Percentiles rank a stretch among this genome's conserved stretches.
phyloP scores from a whole-genome alignment of 2,113 vertebrate genomes.

The Tragelaphus strepsiceros region DNA sequence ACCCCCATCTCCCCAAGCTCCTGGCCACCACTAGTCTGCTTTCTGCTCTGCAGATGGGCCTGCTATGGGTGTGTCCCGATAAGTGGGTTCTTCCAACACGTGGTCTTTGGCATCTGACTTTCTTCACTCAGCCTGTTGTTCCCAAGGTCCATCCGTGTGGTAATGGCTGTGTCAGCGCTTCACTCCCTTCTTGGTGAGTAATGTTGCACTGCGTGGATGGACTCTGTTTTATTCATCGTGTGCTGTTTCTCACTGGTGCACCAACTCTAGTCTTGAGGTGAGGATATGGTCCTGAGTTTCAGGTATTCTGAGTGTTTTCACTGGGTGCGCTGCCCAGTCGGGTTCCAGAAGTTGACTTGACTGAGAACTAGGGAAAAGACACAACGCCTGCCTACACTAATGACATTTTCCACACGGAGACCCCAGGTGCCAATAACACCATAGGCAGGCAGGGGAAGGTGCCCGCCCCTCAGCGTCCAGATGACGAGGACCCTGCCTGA shows the following conservation, averaged over 20 bases:
- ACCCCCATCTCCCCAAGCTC: background rate
- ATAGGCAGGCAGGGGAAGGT: rapidly evolving
- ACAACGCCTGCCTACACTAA: rapidly evolving
- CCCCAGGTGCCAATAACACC: background rate
- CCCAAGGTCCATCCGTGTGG: rapidly evolving
- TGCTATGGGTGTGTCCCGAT: rapidly evolving
- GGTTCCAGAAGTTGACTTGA: background rate
- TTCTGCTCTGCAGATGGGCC: background rate
- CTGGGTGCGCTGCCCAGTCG: background rate
- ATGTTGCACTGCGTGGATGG: rapidly evolving
- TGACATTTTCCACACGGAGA: background rate
- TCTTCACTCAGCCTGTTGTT: rapidly evolving
- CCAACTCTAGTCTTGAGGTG: background rate
- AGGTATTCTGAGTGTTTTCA: background rate
- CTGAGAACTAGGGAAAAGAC: background rate
- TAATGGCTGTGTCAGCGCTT: rapidly evolving
- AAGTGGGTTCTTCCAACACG: rapidly evolving
- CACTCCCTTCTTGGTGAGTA: rapidly evolving
- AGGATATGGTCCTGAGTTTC: background rate
- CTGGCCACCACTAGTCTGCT: rapidly evolving
- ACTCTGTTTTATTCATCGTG: too few relatives aligned
- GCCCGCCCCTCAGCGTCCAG: rapidly evolving
- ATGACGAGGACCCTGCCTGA: rapidly evolving
- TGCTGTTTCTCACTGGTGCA: rapidly evolving
- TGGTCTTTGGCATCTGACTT: too few relatives aligned